phyloP scores from a whole-genome alignment of 2,797 vertebrate genomes.

The Tragelaphus eurycerus region DNA sequence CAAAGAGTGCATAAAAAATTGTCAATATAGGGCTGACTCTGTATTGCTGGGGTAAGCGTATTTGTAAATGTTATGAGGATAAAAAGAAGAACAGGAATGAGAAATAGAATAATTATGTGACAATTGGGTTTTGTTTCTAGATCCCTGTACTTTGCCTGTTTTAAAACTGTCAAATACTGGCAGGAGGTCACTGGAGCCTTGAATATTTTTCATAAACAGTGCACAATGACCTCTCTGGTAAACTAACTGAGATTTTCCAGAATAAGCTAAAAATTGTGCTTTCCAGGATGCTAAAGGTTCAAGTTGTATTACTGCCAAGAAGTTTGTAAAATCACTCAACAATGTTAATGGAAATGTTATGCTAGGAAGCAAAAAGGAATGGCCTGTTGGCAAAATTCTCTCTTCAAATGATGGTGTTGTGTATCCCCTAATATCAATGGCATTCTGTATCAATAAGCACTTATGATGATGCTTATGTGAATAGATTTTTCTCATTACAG shows the following conservation, averaged over 20 bases:
- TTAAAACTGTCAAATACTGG: constrained; percentile 34
- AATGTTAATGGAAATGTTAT: constrained; percentile 43
- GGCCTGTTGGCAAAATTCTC: constrained; percentile 3
- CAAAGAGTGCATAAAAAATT: background rate
- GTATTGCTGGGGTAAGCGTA: background rate
- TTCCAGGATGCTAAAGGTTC: constrained; percentile 59
- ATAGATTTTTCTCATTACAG: background rate
- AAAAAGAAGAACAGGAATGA: background rate
- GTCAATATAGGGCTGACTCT: background rate
- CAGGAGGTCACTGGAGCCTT: constrained; percentile 31
- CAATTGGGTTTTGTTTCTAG: constrained; percentile 20
- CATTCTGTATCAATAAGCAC: constrained; percentile 1
- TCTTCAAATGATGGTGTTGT: background rate
- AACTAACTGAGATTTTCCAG: constrained; percentile 56
- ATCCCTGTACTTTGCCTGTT: background rate
- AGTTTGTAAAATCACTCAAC: constrained; percentile 46
- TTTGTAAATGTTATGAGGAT: background rate
- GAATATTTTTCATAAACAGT: constrained; percentile 57
- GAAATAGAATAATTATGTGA: background rate
- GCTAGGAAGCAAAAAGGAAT: constrained; percentile 41
- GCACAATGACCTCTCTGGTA: constrained; percentile 41
- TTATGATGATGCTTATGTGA: background rate
- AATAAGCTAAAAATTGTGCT: constrained; percentile 65
- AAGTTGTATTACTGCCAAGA: constrained; percentile 55
- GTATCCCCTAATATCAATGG: background rate